A percentile compares a stretch with the other conserved stretches of the same genome.
These are phyloP conservation scores for Sacculina carcini DNA, from an alignment of 2,888 invertebrate species.

Conservation along the genomic window DNA sequence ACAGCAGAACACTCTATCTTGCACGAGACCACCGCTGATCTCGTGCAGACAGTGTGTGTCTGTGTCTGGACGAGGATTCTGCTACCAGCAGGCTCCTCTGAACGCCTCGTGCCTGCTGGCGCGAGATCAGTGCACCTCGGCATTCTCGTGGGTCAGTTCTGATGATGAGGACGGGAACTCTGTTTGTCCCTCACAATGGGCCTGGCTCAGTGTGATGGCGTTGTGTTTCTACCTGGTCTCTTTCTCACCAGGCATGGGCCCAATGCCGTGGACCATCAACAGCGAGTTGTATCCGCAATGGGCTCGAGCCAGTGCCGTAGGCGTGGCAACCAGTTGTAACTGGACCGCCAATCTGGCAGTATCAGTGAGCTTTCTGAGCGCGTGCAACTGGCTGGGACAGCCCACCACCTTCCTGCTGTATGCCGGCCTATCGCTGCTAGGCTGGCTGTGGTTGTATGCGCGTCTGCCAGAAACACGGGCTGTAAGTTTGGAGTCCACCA, in stretches of 20 bases:
- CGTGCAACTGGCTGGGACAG: conserved; percentile 21
- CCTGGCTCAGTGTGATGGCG: conserved; percentile 23
- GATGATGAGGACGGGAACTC: conserved; percentile 16
- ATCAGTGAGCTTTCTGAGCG: conserved; percentile 25
- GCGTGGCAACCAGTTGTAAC: conserved; percentile 24
- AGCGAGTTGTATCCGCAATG: conserved; percentile 28
- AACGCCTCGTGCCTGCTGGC: conserved; percentile 19
- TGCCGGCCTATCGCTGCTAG: conserved; percentile 23
- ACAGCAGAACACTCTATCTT: conserved; percentile 23
- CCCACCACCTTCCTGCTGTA: conserved; percentile 28
- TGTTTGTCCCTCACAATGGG: conserved; percentile 20
- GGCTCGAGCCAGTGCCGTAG: conserved; percentile 25
- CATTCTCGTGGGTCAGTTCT: conserved; percentile 16
- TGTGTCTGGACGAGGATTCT: conserved; percentile 23
- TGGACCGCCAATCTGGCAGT: conserved; percentile 27
- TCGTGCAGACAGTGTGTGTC: conserved; percentile 23
- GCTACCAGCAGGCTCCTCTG: conserved; percentile 17
- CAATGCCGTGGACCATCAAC: conserved; percentile 29
- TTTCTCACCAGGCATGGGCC: conserved; percentile 27
- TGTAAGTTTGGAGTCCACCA: conserved; percentile 23
- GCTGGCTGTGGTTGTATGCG: conserved; percentile 22
- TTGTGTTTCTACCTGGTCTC: conserved; percentile 23
- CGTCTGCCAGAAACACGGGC: conserved; percentile 29
- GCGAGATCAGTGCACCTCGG: conserved; percentile 10
- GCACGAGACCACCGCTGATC: conserved; percentile 24